Base-by-base conservation (phyloP, 2,888 invertebrate genomes). In the Leucania comma region DNA sequence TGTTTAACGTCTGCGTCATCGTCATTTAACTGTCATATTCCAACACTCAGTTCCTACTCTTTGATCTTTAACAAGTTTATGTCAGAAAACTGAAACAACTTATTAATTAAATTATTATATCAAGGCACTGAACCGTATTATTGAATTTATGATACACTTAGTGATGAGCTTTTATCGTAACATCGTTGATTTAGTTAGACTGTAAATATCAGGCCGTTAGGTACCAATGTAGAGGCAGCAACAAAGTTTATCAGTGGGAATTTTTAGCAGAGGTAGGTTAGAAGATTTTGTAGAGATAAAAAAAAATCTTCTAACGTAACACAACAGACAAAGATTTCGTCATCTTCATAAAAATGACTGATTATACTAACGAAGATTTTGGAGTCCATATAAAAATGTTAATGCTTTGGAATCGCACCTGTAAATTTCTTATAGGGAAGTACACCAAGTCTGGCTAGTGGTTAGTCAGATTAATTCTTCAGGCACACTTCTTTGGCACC, bases 111-210 rank as follows among this genome's bases (percentile, higher is more conserved):
- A 60, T 77, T 60, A 62, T 78, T 62, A 72, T 58, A 62, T n/a
- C 9, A 72, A 71, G 42, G 57, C 48, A 26, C 42, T 60, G 60
- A 22, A 59, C 38, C 53, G 48, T 59, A 59, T 59, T 53, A 63
- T 78, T 72, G 42, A 78, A 78, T 75, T 75, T 59, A 78, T 78
- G 50, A 71, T 54, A 63, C 78, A 75, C 62, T 75, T 63, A 71
- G 61, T 54, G 58, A 35, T 78, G 72, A 75, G 78, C 72, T 75
- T 78, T 78, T 50, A 72, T 63, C 72, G 48, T 58, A 54, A 75
- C 62, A 62, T 71, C 61, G 48, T 58, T 72, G 58, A 62, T 78
- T 62, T 71, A 54, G n/a, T 62, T 29, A 51, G 29, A 38, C 58
- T 59, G 38, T 60, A 78, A 24, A 32, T 62, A 53, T 58, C 57